These are phyloP conservation scores for Mastigias papua DNA, from an alignment of 30 jellyfish, hydroid and myxozoan species.

Conservation along the genomic window DNA sequence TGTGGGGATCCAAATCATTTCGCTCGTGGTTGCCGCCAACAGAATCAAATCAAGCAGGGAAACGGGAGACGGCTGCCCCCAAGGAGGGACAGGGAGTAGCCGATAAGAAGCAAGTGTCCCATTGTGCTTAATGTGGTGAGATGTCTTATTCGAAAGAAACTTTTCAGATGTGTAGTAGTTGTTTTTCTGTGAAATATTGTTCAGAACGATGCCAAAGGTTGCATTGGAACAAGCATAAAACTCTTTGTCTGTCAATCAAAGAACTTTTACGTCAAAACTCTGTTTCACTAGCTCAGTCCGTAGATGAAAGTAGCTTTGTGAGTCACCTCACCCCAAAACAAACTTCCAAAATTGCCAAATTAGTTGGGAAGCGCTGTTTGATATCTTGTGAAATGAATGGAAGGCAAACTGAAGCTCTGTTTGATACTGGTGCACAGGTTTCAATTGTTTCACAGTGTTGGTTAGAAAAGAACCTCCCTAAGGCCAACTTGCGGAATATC, in stretches of 20 bases:
- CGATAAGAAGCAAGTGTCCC: constrained; percentile 16
- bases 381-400: constrained; percentile 16
- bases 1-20: constrained; percentile 39
- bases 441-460: constrained; percentile 31
- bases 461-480: constrained; percentile 11
- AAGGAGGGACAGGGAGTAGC: constrained; percentile 59
- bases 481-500: constrained; percentile 17
- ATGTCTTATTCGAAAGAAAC: not conserved
- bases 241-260: constrained; percentile 5
- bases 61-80: constrained; percentile 46
- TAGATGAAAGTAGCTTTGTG: not conserved
- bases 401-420: constrained; percentile 19
- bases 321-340: constrained; percentile 54
- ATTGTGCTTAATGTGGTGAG: constrained; percentile 18
- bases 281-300: not conserved
- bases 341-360: constrained; percentile 14
- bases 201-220: constrained; percentile 27
- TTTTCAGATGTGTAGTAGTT: constrained; percentile 24
- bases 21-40: constrained; percentile 5
- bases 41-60: not conserved
- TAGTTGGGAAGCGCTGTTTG: constrained; percentile 20
- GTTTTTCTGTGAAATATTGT: constrained; percentile 22
- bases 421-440: constrained; percentile 60
- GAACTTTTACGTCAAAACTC: not conserved
- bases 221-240: constrained; percentile 35